phyloP scores from a whole-genome alignment of 2,113 vertebrate species.

The Stegostoma tigrinum region DNA sequence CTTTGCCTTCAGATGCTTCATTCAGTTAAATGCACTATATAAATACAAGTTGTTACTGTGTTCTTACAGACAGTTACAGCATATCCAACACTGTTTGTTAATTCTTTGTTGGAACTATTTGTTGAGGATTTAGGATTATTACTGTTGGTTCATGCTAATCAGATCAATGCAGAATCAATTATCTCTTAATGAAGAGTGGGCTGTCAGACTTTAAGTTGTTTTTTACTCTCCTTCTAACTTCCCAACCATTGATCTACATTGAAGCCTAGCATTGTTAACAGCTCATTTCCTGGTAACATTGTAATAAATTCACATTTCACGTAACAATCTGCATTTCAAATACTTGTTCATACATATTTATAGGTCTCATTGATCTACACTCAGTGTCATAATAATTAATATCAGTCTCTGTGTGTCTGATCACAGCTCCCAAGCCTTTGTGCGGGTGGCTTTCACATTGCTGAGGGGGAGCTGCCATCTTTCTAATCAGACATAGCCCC shows the following conservation, averaged over 20 bases:
- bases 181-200: not conserved
- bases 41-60: not conserved
- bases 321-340: constrained; percentile 23
- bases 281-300: not conserved
- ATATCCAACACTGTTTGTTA: not conserved
- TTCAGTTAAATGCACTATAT: no score
- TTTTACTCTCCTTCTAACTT: constrained; percentile 15
- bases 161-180: constrained; percentile 16
- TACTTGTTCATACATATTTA: constrained; percentile 22
- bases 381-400: constrained; percentile 26
- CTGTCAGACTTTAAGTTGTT: constrained; percentile 23
- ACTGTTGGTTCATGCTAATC: not conserved
- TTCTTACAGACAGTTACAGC: not conserved
- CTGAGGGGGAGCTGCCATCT: not conserved
- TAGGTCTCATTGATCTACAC: not conserved
- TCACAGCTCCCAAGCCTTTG: not conserved
- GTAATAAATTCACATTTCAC: constrained; percentile 19
- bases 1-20: not conserved
- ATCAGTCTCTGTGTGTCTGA: not conserved
- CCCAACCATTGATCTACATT: not conserved
- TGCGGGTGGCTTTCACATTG: not conserved
- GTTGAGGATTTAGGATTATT: not conserved
- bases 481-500: not conserved
- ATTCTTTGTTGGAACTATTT: not conserved
- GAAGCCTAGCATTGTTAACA: not conserved